phyloP scores from a whole-genome alignment of 2,797 vertebrate genomes.

The Channallabes apus region DNA sequence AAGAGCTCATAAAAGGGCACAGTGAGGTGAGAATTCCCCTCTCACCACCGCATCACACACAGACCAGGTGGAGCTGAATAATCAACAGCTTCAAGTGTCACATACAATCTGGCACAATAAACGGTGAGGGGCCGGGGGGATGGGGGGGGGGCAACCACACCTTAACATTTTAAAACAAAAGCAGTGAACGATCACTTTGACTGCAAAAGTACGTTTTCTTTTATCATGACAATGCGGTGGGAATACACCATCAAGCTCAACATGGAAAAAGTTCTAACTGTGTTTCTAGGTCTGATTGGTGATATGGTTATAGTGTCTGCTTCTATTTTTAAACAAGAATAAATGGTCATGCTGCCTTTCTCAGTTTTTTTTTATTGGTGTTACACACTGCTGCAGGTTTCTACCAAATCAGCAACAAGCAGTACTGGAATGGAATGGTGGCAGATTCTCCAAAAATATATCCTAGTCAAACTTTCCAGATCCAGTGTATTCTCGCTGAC shows the following conservation, averaged over 20 bases:
- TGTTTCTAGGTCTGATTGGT: not conserved
- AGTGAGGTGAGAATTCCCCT: constrained; percentile 45
- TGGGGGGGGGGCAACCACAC: too few species aligned
- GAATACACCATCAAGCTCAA: not conserved
- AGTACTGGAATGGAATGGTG: not conserved
- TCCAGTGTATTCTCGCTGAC: not conserved
- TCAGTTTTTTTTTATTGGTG: not conserved
- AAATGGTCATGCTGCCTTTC: not conserved
- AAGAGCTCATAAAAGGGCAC: constrained; percentile 24
- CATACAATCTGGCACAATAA: constrained; percentile 66
- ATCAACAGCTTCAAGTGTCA: constrained; percentile 68
- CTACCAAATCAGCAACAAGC: not conserved
- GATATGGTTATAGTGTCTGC: not conserved
- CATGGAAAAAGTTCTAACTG: not conserved
- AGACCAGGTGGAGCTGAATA: constrained; percentile 75
- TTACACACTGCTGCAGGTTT: not conserved
- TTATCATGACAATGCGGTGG: constrained; percentile 7
- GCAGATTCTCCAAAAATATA: not conserved
- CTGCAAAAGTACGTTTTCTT: not conserved
- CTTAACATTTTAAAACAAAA: not conserved
- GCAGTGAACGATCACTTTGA: not conserved
- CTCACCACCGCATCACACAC: not conserved
- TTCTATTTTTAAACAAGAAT: not conserved
- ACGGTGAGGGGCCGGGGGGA: constrained; percentile 26
- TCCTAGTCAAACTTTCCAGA: not conserved